Percentiles rank a stretch among this genome's conserved stretches.
Conservation (phyloP, 2,797 vertebrate genomes). For the Luscinia megarhynchos region DNA sequence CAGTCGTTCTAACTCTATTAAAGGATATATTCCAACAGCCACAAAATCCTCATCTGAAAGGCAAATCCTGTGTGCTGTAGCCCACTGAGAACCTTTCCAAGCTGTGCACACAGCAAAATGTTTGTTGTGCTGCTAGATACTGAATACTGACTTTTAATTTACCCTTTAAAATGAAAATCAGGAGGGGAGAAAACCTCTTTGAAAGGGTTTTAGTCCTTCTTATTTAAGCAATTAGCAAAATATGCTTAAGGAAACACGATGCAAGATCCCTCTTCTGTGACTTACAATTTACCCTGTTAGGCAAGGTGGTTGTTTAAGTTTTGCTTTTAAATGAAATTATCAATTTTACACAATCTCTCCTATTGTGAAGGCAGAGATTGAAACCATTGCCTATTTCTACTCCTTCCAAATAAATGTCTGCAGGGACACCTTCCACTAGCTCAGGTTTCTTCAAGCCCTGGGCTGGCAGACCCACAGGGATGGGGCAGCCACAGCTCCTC, state of each 20-base stretch:
- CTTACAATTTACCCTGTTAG: background rate
- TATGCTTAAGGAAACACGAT: background rate
- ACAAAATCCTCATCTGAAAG: constrained; percentile 46
- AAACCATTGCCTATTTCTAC: background rate
- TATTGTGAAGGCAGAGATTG: background rate
- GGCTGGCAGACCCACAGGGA: background rate
- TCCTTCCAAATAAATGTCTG: background rate
- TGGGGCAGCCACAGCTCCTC: background rate
- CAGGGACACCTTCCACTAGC: background rate
- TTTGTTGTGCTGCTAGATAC: constrained; percentile 15
- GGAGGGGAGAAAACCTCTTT: background rate
- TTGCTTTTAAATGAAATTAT: constrained; percentile 4
- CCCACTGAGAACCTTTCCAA: constrained; percentile 4
- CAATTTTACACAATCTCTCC: background rate
- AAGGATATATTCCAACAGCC: constrained; percentile 11
- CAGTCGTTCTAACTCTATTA: constrained; percentile 56
- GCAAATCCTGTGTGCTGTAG: background rate
- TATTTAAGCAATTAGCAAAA: constrained; percentile 28
- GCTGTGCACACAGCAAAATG: background rate
- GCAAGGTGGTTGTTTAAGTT: background rate
- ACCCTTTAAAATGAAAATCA: constrained; percentile 21
- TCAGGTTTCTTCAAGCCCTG: background rate
- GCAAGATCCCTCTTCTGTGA: background rate
- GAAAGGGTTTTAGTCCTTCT: background rate
- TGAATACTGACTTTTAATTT: constrained; percentile 55